phyloP scores from a whole-genome alignment of 2,888 invertebrate genomes.

The Junonia oenone region DNA sequence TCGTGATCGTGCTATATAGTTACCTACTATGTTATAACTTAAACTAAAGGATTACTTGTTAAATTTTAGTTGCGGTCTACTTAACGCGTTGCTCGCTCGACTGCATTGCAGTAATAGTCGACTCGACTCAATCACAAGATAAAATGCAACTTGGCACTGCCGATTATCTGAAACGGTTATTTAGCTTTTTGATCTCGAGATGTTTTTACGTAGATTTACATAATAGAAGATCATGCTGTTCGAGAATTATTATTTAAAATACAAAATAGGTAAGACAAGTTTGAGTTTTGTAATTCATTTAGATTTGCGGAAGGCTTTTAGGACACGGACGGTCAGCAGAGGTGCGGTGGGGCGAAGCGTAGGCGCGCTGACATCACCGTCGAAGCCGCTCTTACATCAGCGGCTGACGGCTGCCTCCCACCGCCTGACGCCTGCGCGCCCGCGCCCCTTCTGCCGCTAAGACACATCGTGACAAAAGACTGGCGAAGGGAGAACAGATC shows the following conservation, averaged over 20 bases:
- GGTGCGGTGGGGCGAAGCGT: constrained; percentile 46
- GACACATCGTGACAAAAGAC: constrained; percentile 11
- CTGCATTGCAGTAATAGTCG: constrained; percentile 46
- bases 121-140: constrained; percentile 8
- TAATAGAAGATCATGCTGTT: neutral
- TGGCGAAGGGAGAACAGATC: constrained; percentile 11
- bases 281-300: constrained; percentile 19
- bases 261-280: constrained; percentile 10
- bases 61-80: constrained; percentile 41
- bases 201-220: neutral
- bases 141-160: neutral
- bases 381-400: constrained; percentile 75
- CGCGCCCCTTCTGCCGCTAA: constrained; percentile 22
- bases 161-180: neutral
- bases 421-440: constrained; percentile 44
- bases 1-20: neutral
- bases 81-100: constrained; percentile 40
- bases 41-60: neutral
- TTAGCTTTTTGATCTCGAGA: neutral
- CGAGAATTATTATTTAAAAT: neutral
- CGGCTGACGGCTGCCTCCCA: constrained; percentile 58
- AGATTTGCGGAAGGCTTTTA: constrained; percentile 64
- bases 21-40: neutral
- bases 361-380: constrained; percentile 77
- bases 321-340: constrained; percentile 30